phyloP scores from a whole-genome alignment of 2,113 vertebrate species.

The Zeus faber region DNA sequence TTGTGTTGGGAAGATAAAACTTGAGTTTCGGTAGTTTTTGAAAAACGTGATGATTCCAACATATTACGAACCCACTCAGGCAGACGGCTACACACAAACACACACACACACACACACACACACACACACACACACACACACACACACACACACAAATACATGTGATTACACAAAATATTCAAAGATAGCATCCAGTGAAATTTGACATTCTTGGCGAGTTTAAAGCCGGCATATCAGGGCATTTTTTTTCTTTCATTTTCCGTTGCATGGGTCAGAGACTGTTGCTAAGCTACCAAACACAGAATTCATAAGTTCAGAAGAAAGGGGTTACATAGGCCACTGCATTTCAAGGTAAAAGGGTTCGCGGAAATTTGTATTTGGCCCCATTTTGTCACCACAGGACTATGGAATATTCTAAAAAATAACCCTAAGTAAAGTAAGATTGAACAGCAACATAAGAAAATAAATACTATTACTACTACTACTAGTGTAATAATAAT shows the following conservation, averaged over 20 bases:
- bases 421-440: too few relatives aligned
- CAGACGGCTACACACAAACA: too few relatives aligned
- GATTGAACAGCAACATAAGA: background rate
- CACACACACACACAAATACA: too few relatives aligned
- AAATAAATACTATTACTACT: slow-evolving; percentile 17
- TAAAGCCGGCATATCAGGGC: slow-evolving; percentile 63
- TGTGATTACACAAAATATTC: slow-evolving; percentile 62
- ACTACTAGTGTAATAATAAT: background rate
- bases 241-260: slow-evolving; percentile 55
- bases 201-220: slow-evolving; percentile 58
- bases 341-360: slow-evolving; percentile 68
- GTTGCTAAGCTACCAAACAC: slow-evolving; percentile 81
- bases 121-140: slow-evolving; percentile 21
- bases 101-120: background rate
- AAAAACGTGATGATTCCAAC: too few relatives aligned
- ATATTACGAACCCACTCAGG: slow-evolving; percentile 29
- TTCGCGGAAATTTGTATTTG: too few relatives aligned
- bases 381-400: too few relatives aligned
- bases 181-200: slow-evolving; percentile 65
- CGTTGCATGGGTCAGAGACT: slow-evolving; percentile 73
- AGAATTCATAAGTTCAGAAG: slow-evolving; percentile 72
- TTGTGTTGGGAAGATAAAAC: too few relatives aligned
- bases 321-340: slow-evolving; percentile 64
- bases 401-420: too few relatives aligned
- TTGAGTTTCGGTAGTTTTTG: too few relatives aligned